These are phyloP conservation scores for Petrosia ficiformis DNA, from an alignment of 37 sponge, comb jelly and placozoan genomes.

Conservation along the genomic window DNA sequence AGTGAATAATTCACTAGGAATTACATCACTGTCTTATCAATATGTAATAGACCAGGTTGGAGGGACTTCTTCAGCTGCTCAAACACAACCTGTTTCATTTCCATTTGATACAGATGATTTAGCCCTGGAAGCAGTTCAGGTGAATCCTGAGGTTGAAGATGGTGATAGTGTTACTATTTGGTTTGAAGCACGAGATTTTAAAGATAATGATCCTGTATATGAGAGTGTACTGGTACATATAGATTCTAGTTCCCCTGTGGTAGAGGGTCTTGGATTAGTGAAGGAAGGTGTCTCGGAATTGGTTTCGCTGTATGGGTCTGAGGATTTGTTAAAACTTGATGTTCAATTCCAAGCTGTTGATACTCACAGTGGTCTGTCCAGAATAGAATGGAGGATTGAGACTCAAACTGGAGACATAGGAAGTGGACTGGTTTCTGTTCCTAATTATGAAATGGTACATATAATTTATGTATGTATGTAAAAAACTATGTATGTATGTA, in stretches of 20 bases:
- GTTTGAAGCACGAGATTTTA: conserved; percentile 68
- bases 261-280: conserved; percentile 45
- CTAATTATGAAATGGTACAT: conserved; percentile 8
- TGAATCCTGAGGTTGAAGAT: conserved; percentile 23
- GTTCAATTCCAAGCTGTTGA: conserved; percentile 50
- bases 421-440: conserved; percentile 42
- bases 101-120: conserved; percentile 35
- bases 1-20: conserved; percentile 63
- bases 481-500: not conserved
- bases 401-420: conserved; percentile 24
- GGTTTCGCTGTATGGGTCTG: conserved; percentile 42
- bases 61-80: conserved; percentile 13
- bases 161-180: conserved; percentile 65
- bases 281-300: conserved; percentile 22
- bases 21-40: conserved; percentile 39
- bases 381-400: conserved; percentile 60
- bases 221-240: conserved; percentile 62
- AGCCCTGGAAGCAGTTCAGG: conserved; percentile 26
- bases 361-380: conserved; percentile 54
- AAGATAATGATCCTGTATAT: not conserved
- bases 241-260: conserved; percentile 65
- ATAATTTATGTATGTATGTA: too few species aligned
- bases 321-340: conserved; percentile 25
- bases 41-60: conserved; percentile 34
- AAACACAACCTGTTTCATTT: conserved; percentile 19